Percentiles rank a stretch among this genome's conserved stretches.
Evolutionary conservation across 1,140 invertebrate species (phyloP).

Genomic region (Temnothorax nylanderi): DNA sequence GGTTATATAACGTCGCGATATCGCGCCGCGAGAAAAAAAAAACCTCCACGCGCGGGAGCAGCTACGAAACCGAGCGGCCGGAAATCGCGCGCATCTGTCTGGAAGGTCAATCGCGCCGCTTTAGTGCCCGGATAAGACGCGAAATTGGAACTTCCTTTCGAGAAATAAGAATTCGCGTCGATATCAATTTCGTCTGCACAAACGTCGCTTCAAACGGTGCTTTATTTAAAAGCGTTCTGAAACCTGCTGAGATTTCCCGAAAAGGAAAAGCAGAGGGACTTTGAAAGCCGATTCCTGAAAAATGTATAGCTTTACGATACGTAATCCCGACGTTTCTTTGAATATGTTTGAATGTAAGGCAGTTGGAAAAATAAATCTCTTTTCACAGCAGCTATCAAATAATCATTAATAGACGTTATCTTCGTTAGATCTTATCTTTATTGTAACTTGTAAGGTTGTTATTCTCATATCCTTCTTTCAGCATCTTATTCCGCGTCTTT

Average conservation of each 20-base stretch:
- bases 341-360: not conserved
- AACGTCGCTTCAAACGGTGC: not conserved
- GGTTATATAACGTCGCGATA: not conserved
- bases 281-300: not conserved
- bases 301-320: not conserved
- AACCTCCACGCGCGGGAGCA: not conserved
- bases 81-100: constrained; percentile 33
- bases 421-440: too few relatives aligned
- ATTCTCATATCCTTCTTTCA: too few relatives aligned
- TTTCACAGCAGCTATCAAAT: not conserved
- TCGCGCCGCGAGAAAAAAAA: constrained; percentile 12
- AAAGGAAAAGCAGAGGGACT: not conserved
- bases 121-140: not conserved
- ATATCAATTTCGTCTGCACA: not conserved
- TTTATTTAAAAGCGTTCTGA: not conserved
- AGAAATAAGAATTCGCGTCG: not conserved
- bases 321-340: not conserved
- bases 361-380: not conserved
- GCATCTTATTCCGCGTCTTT: too few relatives aligned
- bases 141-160: constrained; percentile 34
- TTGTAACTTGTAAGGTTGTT: too few relatives aligned
- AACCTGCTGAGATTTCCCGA: not conserved
- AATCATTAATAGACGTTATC: not conserved
- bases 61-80: constrained; percentile 12
- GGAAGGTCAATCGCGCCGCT: constrained; percentile 30